Percentiles rank a stretch among this genome's conserved stretches.
Evolutionary conservation across 64 coral and sea anemone species (phyloP).

Genomic region (Catalaphyllia jardinei): DNA sequence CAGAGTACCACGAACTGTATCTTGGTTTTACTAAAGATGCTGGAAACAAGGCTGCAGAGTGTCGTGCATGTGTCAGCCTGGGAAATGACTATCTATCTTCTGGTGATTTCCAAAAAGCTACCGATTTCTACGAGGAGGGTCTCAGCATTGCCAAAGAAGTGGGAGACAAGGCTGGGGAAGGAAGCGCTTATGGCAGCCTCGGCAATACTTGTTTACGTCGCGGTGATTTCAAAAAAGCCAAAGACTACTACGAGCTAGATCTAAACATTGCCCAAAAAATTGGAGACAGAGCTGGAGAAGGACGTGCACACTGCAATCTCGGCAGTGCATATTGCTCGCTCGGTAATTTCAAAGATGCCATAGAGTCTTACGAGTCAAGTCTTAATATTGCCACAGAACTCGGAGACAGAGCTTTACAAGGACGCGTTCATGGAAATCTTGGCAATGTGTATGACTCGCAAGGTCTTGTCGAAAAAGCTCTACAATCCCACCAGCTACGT

Average conservation of each 20-base stretch:
- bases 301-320: slow-evolving; percentile 8
- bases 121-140: not conserved
- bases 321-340: not conserved
- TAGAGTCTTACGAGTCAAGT: not conserved
- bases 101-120: not conserved
- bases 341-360: slow-evolving; percentile 4
- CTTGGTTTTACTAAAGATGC: not conserved
- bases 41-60: not conserved
- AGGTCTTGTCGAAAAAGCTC: not conserved
- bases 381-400: not conserved
- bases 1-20: not conserved
- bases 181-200: not conserved
- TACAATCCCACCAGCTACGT: not conserved
- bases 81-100: not conserved
- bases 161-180: not conserved
- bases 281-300: not conserved
- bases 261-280: slow-evolving; percentile 5
- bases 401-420: slow-evolving; percentile 9
- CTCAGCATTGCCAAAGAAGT: not conserved
- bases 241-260: not conserved
- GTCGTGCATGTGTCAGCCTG: not conserved
- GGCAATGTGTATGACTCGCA: not conserved
- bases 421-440: not conserved
- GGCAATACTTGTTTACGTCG: not conserved
- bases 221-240: not conserved